Evolutionary conservation across 2,113 vertebrate species (phyloP).

Genomic region (Ictalurus punctatus): DNA sequence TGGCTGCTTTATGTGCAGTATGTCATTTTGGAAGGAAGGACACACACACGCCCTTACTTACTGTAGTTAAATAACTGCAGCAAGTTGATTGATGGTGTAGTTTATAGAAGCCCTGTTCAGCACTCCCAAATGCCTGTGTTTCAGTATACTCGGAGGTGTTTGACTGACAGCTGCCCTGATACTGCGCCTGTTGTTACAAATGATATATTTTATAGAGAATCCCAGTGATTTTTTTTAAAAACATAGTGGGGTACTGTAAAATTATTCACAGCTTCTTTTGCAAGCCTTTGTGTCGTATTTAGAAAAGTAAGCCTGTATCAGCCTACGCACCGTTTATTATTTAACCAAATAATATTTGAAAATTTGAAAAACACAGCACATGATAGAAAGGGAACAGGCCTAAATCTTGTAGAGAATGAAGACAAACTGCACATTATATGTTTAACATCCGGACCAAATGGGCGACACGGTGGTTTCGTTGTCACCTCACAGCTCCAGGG

Average conservation of each 20-base stretch:
- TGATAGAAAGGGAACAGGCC: not conserved
- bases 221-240: not conserved
- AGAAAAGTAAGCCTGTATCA: not conserved
- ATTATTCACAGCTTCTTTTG: conserved; percentile 15
- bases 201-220: not conserved
- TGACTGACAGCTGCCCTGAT: not conserved
- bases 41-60: not conserved
- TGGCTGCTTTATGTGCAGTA: not conserved
- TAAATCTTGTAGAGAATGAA: not conserved
- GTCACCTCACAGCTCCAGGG: not conserved
- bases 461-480: not conserved
- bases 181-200: not conserved
- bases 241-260: not conserved
- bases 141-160: not conserved
- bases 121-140: not conserved
- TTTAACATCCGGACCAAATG: not conserved
- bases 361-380: conserved; percentile 1
- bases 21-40: not conserved
- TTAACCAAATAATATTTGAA: no score
- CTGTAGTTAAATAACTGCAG: not conserved
- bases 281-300: not conserved
- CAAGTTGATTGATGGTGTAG: not conserved
- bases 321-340: not conserved
- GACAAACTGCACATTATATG: not conserved
- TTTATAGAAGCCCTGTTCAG: not conserved